Evolutionary conservation across 2,888 invertebrate species (phyloP).

Genomic region (Orchesella flavescens): DNA sequence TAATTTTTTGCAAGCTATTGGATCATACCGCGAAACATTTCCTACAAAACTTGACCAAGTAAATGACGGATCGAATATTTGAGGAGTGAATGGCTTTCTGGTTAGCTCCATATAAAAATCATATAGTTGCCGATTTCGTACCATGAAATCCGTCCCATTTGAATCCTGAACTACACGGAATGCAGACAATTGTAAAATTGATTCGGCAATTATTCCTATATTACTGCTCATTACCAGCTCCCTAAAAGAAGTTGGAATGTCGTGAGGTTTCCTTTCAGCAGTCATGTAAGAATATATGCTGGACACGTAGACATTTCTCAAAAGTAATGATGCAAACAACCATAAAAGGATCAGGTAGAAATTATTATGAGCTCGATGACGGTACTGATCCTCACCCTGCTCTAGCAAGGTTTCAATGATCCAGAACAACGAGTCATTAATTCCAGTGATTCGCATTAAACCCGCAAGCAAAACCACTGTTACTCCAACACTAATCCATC

Average conservation of each 20-base stretch:
- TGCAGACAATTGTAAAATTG: not conserved
- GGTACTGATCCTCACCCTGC: not conserved
- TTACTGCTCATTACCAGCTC: not conserved
- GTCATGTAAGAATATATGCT: conserved; percentile 7
- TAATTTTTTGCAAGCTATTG: not conserved
- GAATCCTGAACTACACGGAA: not conserved
- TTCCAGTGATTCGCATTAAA: not conserved
- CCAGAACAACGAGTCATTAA: conserved; percentile 7
- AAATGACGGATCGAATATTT: not conserved
- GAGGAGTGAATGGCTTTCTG: not conserved
- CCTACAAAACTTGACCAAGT: not conserved
- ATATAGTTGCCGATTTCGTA: not conserved
- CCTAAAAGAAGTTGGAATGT: not conserved
- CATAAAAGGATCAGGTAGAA: not conserved
- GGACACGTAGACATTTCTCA: conserved; percentile 10
- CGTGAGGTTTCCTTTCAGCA: not conserved
- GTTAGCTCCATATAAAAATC: not conserved
- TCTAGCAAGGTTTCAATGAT: not conserved
- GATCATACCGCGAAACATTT: not conserved
- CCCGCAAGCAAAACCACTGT: not conserved
- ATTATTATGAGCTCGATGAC: not conserved
- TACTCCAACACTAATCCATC: not conserved
- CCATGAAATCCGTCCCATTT: not conserved
- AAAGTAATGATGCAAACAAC: conserved; percentile 14
- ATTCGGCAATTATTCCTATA: not conserved